phyloP scores from a whole-genome alignment of 35 echinoderm and acorn worm species.

The Strongylocentrotus purpuratus region DNA sequence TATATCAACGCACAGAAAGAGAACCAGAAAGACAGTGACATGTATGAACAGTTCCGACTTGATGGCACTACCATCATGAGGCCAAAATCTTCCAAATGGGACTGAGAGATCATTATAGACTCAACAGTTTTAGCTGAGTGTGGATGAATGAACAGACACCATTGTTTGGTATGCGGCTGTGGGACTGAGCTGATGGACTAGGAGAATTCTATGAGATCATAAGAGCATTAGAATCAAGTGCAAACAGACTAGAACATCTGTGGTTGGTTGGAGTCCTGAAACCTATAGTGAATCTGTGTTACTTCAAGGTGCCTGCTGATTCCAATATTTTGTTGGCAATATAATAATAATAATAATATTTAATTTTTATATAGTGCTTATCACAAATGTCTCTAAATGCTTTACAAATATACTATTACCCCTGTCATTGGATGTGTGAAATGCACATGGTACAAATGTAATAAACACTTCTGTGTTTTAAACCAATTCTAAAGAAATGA shows the following conservation, averaged over 20 bases:
- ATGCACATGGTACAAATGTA: too few species aligned
- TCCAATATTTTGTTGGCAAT: neutral
- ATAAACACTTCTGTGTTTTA: too few species aligned
- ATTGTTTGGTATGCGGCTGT: neutral
- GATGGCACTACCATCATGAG: conserved; percentile 78
- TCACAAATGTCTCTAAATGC: too few species aligned
- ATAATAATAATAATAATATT: neutral
- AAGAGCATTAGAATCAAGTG: neutral
- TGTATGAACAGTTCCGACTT: conserved; percentile 79
- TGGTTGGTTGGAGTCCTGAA: too few species aligned
- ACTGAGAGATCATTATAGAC: conserved; percentile 45
- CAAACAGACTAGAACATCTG: neutral
- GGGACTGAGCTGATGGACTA: neutral
- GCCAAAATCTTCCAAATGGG: conserved; percentile 86
- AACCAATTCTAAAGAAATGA: too few species aligned
- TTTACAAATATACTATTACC: too few species aligned
- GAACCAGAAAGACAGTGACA: conserved; percentile 74
- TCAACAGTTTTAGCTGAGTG: neutral
- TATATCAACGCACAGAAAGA: conserved; percentile 92
- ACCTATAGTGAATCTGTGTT: neutral
- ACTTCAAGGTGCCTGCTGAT: neutral
- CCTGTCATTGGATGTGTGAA: too few species aligned
- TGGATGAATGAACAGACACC: neutral
- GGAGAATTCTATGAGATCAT: neutral
- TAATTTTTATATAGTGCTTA: too few species aligned